Conservation (phyloP, 2,797 vertebrate genomes). For the Heteromormyrus szaboi region DNA sequence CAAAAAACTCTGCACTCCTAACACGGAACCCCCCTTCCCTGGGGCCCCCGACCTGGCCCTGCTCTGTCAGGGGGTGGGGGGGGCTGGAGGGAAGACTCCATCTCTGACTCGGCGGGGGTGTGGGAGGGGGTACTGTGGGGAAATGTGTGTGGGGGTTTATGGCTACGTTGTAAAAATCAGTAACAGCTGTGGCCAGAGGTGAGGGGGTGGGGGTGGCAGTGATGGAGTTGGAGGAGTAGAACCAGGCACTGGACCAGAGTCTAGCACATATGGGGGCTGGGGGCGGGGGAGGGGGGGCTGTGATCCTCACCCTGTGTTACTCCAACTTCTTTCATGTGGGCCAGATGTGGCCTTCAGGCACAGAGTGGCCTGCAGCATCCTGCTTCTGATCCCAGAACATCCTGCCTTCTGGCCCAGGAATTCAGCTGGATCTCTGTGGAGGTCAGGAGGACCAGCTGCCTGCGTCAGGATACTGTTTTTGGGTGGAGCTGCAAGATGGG, state of each 20-base stretch:
- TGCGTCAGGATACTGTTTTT: neutral
- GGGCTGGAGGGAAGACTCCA: neutral
- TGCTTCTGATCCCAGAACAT: neutral
- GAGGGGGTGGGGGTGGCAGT: neutral
- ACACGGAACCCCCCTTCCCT: constrained; percentile 38
- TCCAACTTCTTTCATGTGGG: constrained; percentile 37
- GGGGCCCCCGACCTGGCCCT: constrained; percentile 59
- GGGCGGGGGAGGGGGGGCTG: neutral
- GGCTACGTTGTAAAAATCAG: constrained; percentile 45
- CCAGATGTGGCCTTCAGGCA: constrained; percentile 27
- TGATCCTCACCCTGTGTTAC: constrained; percentile 16
- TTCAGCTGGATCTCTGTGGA: neutral
- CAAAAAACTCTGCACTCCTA: constrained; percentile 37
- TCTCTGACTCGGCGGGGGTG: neutral
- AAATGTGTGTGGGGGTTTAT: constrained; percentile 38
- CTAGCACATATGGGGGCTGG: neutral
- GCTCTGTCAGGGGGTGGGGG: constrained; percentile 61
- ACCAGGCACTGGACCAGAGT: neutral
- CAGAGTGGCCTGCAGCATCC: neutral
- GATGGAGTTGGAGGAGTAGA: neutral
- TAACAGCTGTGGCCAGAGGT: constrained; percentile 31
- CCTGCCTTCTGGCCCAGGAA: neutral
- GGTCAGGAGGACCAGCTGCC: neutral
- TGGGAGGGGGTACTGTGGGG: constrained; percentile 16
- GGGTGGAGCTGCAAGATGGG: neutral